Evolutionary conservation across 2,113 vertebrate species (phyloP), one percentile per base, ranked within the genome.

Genomic region (Sinocyclocheilus anshuiensis): DNA sequence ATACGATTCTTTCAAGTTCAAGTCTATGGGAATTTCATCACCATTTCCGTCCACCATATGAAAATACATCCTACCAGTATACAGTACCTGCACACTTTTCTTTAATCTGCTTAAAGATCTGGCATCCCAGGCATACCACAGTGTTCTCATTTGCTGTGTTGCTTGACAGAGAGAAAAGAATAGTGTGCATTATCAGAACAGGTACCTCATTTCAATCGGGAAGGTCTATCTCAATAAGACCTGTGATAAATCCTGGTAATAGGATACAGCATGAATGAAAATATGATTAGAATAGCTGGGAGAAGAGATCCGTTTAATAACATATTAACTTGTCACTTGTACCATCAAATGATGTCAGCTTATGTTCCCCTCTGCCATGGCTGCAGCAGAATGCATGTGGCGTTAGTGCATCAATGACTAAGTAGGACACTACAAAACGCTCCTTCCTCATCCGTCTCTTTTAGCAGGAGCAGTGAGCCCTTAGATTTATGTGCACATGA

Each of bases 391-490:
- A 92, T 90, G 90, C 91, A 89, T 92, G 87, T 90, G 90, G 88
- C 88, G 87, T 89, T 92, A 88, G 89, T 93, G 92, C 93, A 90
- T 94, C 91, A 83, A 69, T 93, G 91, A 90, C 86, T 93, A 95
- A 95, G 88, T 94, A 88, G 94, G 93, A 89, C 94, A 93, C 87
- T 92, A 65, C 85, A 88, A 93, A 93, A 92, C 90, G 84, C 90
- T 90, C 84, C 15, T 86, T 74, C 55, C 71, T 65, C 88, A 83
- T 79, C 89, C 71, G 4, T 87, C 88, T 86, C 53, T 88, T 16
- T 22, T 53, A 89, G 86, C 91, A 92, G 90, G 89, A 88, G 89
- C 83, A 61, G 81, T 33, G 55, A 83, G 77, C 65, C 76, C 82
- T 81, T 79, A 87, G 65, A 84, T 84, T 88, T 80, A 63, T 61